phyloP scores from a whole-genome alignment of 2,113 vertebrate genomes.

The Phoxinus phoxinus region DNA sequence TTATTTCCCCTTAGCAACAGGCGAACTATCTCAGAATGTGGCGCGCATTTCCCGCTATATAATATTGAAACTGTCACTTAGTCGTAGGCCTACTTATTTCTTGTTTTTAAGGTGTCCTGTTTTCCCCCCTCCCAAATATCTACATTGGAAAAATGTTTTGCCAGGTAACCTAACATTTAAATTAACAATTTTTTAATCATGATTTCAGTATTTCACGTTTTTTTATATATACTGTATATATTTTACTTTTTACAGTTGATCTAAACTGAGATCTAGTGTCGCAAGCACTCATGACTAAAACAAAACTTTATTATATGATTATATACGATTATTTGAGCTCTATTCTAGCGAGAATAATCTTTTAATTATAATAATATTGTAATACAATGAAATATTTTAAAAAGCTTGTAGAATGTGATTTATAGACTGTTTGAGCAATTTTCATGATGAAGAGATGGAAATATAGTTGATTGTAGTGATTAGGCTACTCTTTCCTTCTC shows the following conservation, averaged over 20 bases:
- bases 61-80: not conserved
- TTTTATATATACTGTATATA: not conserved
- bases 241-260: not conserved
- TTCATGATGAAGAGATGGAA: not conserved
- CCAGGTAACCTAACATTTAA: not conserved
- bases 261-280: not conserved
- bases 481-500: not conserved
- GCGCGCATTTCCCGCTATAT: slow-evolving; percentile 44
- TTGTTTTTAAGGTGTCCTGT: not conserved
- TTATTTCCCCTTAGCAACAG: slow-evolving; percentile 74
- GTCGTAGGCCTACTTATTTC: not conserved
- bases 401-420: not conserved
- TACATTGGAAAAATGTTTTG: not conserved
- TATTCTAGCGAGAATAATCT: too few species aligned
- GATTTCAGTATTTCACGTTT: too few species aligned
- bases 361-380: too few species aligned
- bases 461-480: not conserved
- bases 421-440: not conserved
- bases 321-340: too few species aligned
- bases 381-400: too few species aligned
- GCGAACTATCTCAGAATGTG: slow-evolving; percentile 44
- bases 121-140: too few species aligned
- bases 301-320: too few species aligned
- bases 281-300: too few species aligned
- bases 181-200: not conserved